Evolutionary conservation across 2,797 vertebrate genomes (phyloP), one percentile per base, ranked within the genome.

Genomic region (Sebastes vulpes): DNA sequence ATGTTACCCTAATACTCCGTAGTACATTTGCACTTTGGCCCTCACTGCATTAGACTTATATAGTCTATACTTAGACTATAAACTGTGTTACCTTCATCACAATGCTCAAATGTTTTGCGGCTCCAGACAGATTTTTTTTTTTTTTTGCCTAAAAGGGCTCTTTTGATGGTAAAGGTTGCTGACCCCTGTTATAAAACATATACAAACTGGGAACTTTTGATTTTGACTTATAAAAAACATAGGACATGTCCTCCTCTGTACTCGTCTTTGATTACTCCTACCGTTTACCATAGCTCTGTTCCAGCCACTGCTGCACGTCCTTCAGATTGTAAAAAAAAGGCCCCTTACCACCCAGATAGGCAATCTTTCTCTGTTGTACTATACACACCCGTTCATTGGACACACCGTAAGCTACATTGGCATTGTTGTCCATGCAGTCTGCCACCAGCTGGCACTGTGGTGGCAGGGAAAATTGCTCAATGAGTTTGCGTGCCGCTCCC

Each of bases 381-480:
- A 99, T 98, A 88, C 98, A 99, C 59, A 99, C 97, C 25, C 98
- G 95, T 87, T 99, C 98, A 42, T 98, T 98, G 67, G 98, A 96
- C 78, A 99, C 98, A 3, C 98, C 98, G 0, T 99, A 99, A 3
- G 98, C 98, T 80, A 97, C 96, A 1, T 99, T 99, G 82, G 98
- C 96, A 14, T 99, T 98, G 85, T 99, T 98, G 96, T 99, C 98
- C 98, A 99, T 99, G 92, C 97, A 96, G 93, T 99, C 98, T 26
- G 98, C 97, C 89, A 97, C 98, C 65, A 99, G 95, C 68, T 95
- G 97, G 91, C 98, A 99, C 93, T 98, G 97, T 6, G 97, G 95
- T 0, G 98, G 98, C 91, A 99, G 95, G 53, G 97, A 96, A 91
- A 98, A 99, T 64, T 94, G 96, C 77, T 98, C 95, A 26, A 97